phyloP scores from a whole-genome alignment of 2,888 invertebrate species.

The Lasioglossum vierecki region DNA sequence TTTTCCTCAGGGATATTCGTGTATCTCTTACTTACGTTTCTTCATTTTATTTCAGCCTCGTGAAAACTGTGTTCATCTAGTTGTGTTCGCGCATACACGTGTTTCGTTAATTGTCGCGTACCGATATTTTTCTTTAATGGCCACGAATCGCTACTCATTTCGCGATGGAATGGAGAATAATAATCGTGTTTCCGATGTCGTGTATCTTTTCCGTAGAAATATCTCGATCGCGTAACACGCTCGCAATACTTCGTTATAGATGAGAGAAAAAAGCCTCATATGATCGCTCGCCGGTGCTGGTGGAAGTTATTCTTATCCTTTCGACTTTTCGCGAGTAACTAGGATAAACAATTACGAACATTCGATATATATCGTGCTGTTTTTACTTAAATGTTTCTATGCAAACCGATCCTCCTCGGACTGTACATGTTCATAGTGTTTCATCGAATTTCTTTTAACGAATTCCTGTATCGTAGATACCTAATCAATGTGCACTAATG shows the following conservation, averaged over 20 bases:
- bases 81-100: neutral
- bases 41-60: conserved; percentile 23
- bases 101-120: conserved; percentile 26
- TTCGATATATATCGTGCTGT: conserved; percentile 31
- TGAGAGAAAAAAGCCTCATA: conserved; percentile 17
- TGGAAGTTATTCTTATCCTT: conserved; percentile 33
- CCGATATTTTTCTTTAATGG: neutral
- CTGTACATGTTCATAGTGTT: conserved; percentile 39
- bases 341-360: conserved; percentile 20
- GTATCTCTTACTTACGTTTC: neutral
- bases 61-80: neutral
- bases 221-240: neutral
- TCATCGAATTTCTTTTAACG: conserved; percentile 25
- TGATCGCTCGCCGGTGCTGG: conserved; percentile 42
- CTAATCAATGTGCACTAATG: conserved; percentile 38
- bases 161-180: conserved; percentile 10
- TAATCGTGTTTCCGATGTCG: conserved; percentile 25
- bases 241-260: neutral
- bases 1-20: neutral
- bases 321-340: conserved; percentile 11
- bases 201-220: conserved; percentile 21
- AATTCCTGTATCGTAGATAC: conserved; percentile 29
- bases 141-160: conserved; percentile 27
- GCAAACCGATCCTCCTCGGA: conserved; percentile 20
- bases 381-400: conserved; percentile 48